These are phyloP conservation scores for Noctuana brunneofusca DNA, from an alignment of 2,888 invertebrate genomes.

Conservation along the genomic window DNA sequence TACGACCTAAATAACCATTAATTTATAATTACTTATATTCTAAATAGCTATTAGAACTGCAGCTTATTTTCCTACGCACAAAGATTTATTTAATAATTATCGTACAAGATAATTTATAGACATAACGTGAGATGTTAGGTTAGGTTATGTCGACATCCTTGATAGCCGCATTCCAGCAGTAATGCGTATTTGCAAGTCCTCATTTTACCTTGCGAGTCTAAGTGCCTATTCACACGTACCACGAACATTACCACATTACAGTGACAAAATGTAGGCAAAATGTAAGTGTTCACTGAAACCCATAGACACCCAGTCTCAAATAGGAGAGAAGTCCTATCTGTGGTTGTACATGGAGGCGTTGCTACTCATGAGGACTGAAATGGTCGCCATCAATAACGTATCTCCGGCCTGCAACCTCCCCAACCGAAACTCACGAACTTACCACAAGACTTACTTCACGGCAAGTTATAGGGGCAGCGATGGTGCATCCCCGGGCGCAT, in stretches of 20 bases:
- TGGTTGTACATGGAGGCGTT: too few relatives aligned
- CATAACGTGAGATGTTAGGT: slow-evolving; percentile 19
- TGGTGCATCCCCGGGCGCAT: too few relatives aligned
- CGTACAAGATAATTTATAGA: slow-evolving; percentile 11
- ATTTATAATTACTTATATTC: neutral
- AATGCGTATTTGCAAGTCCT: slow-evolving; percentile 33
- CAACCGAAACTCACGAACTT: too few relatives aligned
- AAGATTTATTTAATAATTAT: slow-evolving; percentile 6
- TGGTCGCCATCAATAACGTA: too few relatives aligned
- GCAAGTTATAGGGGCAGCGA: too few relatives aligned
- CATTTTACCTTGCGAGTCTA: slow-evolving; percentile 17
- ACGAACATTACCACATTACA: neutral
- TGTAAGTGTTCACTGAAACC: too few relatives aligned
- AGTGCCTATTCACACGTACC: neutral
- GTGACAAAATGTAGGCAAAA: too few relatives aligned
- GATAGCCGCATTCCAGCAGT: slow-evolving; percentile 22
- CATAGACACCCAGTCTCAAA: too few relatives aligned
- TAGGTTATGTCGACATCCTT: slow-evolving; percentile 24
- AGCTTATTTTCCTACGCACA: neutral
- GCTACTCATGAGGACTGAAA: too few relatives aligned
- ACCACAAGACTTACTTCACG: too few relatives aligned
- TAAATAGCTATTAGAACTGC: neutral
- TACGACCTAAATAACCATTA: neutral
- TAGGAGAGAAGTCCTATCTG: too few relatives aligned
- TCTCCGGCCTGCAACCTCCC: too few relatives aligned